A percentile compares a stretch with the other conserved stretches of the same genome.
Conservation (phyloP, 1,140 invertebrate genomes). For the Drosophila erecta region DNA sequence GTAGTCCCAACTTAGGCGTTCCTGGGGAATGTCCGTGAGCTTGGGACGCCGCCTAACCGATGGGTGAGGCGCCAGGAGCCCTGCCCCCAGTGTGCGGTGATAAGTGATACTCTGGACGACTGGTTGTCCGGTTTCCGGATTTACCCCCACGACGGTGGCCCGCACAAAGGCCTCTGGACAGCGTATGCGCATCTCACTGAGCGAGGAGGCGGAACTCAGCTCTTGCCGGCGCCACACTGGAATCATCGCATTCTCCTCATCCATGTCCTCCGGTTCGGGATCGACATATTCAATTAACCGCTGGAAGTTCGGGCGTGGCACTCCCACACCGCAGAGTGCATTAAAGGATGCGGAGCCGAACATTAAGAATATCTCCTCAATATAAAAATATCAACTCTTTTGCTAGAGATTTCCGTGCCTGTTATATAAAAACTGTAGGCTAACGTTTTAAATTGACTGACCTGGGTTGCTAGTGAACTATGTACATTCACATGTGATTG, state of each 20-base stretch:
- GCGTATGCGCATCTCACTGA: neutral
- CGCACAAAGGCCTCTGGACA: neutral
- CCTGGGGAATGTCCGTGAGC: neutral
- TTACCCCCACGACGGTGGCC: neutral
- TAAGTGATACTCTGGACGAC: neutral
- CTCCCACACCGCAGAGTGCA: neutral
- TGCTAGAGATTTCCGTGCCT: neutral
- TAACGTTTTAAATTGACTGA: no score
- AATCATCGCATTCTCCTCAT: neutral
- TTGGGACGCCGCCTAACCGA: neutral
- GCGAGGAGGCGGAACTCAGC: neutral
- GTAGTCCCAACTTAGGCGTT: neutral
- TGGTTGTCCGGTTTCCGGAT: neutral
- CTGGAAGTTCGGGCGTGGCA: constrained; percentile 3
- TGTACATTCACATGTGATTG: no score
- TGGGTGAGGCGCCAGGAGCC: neutral
- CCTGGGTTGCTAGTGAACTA: no score
- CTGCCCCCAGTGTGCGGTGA: neutral
- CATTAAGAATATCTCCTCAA: neutral
- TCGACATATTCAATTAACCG: neutral
- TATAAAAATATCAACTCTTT: neutral
- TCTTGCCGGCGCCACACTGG: neutral
- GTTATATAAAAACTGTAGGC: neutral
- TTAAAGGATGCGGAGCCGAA: neutral
- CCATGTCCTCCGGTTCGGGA: neutral